These are phyloP conservation scores for Parazoanthus atlanticus DNA, from an alignment of 92 coral and sea anemone genomes.

Conservation along the genomic window DNA sequence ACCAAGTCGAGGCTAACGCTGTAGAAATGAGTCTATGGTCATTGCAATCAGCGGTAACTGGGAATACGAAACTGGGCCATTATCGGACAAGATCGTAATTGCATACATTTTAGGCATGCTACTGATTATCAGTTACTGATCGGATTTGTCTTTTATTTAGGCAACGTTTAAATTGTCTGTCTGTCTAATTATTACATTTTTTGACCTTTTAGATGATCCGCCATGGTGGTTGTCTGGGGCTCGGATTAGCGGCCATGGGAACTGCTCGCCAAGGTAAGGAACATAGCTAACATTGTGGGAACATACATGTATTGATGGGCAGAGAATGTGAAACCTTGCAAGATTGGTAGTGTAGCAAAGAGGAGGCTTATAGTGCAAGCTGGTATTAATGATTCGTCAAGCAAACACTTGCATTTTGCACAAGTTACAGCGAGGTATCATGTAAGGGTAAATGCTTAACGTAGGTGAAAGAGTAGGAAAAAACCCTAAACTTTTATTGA, in stretches of 20 bases:
- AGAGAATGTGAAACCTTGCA: background rate
- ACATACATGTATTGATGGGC: background rate
- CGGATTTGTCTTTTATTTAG: background rate
- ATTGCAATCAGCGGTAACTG: too few relatives aligned
- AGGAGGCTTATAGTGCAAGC: background rate
- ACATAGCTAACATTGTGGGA: background rate
- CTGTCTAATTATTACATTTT: constrained; percentile 3
- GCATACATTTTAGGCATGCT: background rate
- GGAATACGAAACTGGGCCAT: too few relatives aligned
- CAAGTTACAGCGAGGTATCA: background rate
- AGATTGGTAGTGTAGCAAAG: background rate
- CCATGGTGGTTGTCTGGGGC: constrained; percentile 98
- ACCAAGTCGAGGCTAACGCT: too few relatives aligned
- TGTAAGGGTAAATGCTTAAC: too few relatives aligned
- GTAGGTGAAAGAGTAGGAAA: too few relatives aligned
- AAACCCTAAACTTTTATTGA: too few relatives aligned
- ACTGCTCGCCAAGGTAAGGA: constrained; percentile 89
- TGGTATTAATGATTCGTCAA: too few relatives aligned
- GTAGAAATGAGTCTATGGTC: too few relatives aligned
- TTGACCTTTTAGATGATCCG: constrained; percentile 83
- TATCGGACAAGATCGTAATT: background rate
- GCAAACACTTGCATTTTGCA: background rate
- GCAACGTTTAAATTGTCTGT: background rate
- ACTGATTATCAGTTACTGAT: background rate
- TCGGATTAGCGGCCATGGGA: constrained; percentile 98